Conservation (phyloP, 2,797 vertebrate species). For the Phoeniculus purpureus region DNA sequence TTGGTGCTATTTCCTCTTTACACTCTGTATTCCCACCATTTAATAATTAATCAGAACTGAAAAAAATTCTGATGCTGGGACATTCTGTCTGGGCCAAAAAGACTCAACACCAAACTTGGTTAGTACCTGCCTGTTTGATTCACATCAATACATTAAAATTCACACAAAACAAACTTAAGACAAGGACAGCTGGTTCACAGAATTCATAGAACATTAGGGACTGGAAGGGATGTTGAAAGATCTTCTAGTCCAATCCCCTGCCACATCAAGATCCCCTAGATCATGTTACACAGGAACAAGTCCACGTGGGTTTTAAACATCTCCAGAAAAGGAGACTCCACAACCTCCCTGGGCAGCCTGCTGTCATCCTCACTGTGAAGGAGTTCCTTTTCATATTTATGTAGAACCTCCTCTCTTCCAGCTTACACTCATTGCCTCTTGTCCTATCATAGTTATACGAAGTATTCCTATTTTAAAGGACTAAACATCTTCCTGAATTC, state of each 20-base stretch:
- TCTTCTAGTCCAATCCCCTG: no score
- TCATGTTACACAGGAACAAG: no score
- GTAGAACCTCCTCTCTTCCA: no score
- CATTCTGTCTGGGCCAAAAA: neutral
- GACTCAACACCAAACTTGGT: neutral
- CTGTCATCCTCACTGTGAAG: no score
- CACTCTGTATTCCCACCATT: neutral
- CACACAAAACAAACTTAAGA: neutral
- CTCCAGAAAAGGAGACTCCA: no score
- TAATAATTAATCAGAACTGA: neutral
- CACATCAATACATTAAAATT: neutral
- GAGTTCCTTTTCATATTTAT: no score
- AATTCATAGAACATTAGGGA: no score
- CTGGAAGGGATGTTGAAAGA: no score
- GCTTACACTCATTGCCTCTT: no score
- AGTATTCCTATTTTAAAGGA: neutral
- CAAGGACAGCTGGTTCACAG: neutral
- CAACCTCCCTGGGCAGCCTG: no score
- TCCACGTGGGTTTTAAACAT: no score
- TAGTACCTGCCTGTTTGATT: neutral
- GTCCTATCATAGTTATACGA: neutral
- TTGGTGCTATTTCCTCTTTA: neutral
- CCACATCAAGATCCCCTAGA: no score
- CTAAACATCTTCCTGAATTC: neutral
- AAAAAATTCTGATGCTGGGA: neutral